Conservation (phyloP, 1,140 invertebrate species). For the Meteorus sp. region DNA sequence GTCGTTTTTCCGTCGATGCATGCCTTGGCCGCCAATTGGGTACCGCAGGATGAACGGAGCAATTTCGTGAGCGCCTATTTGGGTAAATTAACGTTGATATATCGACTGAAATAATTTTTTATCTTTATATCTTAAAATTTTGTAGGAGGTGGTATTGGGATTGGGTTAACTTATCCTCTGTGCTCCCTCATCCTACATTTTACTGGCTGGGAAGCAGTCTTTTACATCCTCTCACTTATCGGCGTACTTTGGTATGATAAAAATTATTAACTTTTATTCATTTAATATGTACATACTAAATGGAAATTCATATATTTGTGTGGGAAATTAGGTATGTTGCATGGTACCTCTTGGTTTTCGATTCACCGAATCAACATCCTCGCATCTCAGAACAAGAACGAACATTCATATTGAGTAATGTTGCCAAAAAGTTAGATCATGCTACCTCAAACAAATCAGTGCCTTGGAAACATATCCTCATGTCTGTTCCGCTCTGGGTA, state of each 20-base stretch:
- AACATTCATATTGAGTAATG: constrained; percentile 62
- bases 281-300: too few relatives aligned
- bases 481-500: constrained; percentile 76
- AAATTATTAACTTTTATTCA: background rate
- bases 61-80: constrained; percentile 67
- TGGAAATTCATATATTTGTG: background rate
- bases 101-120: background rate
- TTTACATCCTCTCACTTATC: background rate
- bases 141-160: constrained; percentile 13
- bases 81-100: constrained; percentile 51
- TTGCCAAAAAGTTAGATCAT: constrained; percentile 57
- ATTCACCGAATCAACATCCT: constrained; percentile 73
- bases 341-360: constrained; percentile 65
- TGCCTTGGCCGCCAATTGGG: constrained; percentile 74
- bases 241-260: constrained; percentile 10
- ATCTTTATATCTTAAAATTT: background rate
- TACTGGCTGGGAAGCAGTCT: constrained; percentile 6
- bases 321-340: constrained; percentile 36
- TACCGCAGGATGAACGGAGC: constrained; percentile 73
- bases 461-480: constrained; percentile 76
- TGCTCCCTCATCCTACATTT: constrained; percentile 4
- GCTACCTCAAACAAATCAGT: constrained; percentile 52
- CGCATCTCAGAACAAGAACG: constrained; percentile 71
- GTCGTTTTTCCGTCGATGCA: constrained; percentile 77
- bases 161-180: constrained; percentile 12